Percentiles rank a stretch among this genome's conserved stretches.
These are phyloP conservation scores for Meandrusa payeni DNA, from an alignment of 2,888 invertebrate species.

Conservation along the genomic window DNA sequence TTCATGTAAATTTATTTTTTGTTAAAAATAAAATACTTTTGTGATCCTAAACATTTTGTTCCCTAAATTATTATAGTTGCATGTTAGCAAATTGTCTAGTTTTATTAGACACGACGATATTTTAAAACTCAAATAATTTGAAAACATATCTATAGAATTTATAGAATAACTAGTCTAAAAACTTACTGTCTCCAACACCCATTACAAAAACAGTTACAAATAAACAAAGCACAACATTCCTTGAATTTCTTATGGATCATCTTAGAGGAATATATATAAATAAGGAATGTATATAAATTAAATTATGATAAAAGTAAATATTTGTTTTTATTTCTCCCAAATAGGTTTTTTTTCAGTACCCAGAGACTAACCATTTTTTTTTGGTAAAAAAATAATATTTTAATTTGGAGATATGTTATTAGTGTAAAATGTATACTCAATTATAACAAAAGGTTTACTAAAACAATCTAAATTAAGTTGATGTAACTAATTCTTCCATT, in stretches of 20 bases:
- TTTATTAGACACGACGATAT: conserved; percentile 39
- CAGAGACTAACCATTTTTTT: no score
- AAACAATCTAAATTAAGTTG: no score
- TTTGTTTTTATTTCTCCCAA: conserved; percentile 28
- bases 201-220: conserved; percentile 29
- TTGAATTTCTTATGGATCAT: conserved; percentile 40
- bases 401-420: no score
- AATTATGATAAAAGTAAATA: conserved; percentile 49
- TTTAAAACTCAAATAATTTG: conserved; percentile 47
- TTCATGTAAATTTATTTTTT: conserved; percentile 74
- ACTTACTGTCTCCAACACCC: conserved; percentile 18
- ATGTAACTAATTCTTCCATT: no score
- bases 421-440: no score
- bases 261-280: conserved; percentile 37
- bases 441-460: no score
- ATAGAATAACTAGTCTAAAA: conserved; percentile 16
- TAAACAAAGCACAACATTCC: conserved; percentile 65
- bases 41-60: conserved; percentile 56
- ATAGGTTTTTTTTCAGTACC: no score
- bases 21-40: conserved; percentile 62
- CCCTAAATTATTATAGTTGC: conserved; percentile 53
- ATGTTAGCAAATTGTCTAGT: conserved; percentile 41
- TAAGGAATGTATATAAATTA: conserved; percentile 75
- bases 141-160: conserved; percentile 40
- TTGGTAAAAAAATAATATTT: no score